Base-by-base conservation (phyloP, 30 jellyfish, hydroid and myxozoan genomes). In the Turritopsis dohrnii region DNA sequence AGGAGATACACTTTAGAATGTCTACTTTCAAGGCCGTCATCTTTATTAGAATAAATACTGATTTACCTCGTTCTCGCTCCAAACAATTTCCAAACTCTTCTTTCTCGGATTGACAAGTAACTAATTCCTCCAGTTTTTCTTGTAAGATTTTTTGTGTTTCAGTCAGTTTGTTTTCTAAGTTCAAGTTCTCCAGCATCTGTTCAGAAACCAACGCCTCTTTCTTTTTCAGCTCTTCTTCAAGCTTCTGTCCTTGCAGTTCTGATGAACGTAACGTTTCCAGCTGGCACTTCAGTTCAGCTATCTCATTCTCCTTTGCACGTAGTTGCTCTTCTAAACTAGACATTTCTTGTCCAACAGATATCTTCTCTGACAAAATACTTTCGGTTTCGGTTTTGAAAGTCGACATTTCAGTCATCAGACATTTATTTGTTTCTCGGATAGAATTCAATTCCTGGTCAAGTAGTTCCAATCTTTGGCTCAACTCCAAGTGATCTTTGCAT, bases 401-500 rank as follows among this genome's bases (percentile, higher is more conserved):
- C 19, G 41, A 60, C 18, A 13, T 77, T 28, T 77, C 71, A 28
- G 85, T 18, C 20, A 77, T 0, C 71, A 21, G 0, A 26, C 19
- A 19, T 7, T 77, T 25, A 29, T 28, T 77, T 72, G 41, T 53
- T 1, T 72, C 81, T 18, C 53, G 18, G 1, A 72, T 31, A 72
- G 31, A 72, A 3, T 19, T 53, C 31, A 72, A 1, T 53, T 72
- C 22, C 72, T 77, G 85, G 7, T 29, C 3, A 18, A 28, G 72
- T 25, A 26, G 29, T 22, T 77, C 77, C 16, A 9, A 8, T 27
- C 30, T 69, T 23, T 69, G 28, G 77, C 77, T 69, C 8, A 69
- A 69, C 77, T 69, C 77, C 16, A 69, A 69, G 19, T 69, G 8
- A 69, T 23, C 77, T 27, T 69, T 16, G 77, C 77, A 69, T 69